Evolutionary conservation across 1,140 invertebrate genomes (phyloP), one percentile per base, ranked within the genome.

Genomic region (Ooceraea biroi): DNA sequence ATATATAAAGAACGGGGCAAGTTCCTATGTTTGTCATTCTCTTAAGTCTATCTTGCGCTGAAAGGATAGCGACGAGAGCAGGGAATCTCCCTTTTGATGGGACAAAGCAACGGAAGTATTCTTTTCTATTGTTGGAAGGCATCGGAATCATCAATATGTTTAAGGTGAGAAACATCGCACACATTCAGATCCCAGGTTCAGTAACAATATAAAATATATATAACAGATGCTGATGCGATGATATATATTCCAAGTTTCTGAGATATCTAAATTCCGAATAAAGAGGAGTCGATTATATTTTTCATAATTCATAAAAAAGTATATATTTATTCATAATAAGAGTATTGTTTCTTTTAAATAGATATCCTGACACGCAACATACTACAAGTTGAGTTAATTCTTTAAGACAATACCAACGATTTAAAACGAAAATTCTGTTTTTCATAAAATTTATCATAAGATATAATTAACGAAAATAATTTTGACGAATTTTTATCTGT

Each of bases 1-100:
- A 92, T 88, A 93, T 95, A 95, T 95, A 95, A 94, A 95, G 95
- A 93, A 89, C 92, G 91, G 90, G 93, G 91, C 92, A n/a, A 93
- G 85, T 92, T 91, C 90, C 92, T 88, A 83, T 90, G 88, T 94
- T 93, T 95, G 94, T 95, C 95, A 95, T 95, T 95, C 94, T 90
- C 91, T 89, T 86, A 68, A 88, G 82, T 84, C 83, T 65, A 82
- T 80, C 71, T 57, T 46, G 68, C 52, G 85, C 74, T 85, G 71
- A 58, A 88, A 82, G 87, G 87, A 60, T 66, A 65, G 73, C 19
- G 41, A 36, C 73, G 25, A 48, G 22, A 76, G 12, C 19, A 52
- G 73, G 44, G 73, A 41, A 14, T 66, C 73, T 77, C 73, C 44
- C 60, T n/a, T n/a, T 52, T 19, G 27, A 27, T 65, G 60, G 19